Evolutionary conservation across 1,140 invertebrate genomes (phyloP), one percentile per base, ranked within the genome.

Genomic region (Ostrea denselamellosa): DNA sequence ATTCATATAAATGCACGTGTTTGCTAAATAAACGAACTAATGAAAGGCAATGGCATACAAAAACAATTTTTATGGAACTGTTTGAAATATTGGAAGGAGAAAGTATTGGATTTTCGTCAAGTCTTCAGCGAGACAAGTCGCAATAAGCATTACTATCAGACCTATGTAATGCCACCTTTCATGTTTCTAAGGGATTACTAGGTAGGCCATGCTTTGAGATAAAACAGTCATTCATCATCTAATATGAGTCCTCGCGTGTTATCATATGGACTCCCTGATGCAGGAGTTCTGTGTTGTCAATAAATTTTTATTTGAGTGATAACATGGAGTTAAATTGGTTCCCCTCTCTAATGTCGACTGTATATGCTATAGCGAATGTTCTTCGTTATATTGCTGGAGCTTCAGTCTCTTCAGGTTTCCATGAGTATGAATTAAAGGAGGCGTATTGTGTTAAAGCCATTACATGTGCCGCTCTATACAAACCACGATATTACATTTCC

Each of bases 211-310:
- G 25, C 10, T 77, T 34, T 28, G 68, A 77, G 68, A 77, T 77
- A 77, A 77, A 77, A 77, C 68, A 77, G 25, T 77, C 68, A 77
- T 77, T 77, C 68, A 77, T 77, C 28, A 77, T 77, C 68, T 77
- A 77, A 77, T 77, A 25, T 77, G 68, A 28, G 14, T 34, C 8
- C 12, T 25, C 14, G 68, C 68, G 68, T 77, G 68, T 77, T 77
- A 34, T 28, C 25, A 12, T 34, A 22, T 14, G 25, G 10, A 25
- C 25, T 77, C 68, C 28, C 28, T 77, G 68, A 14, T 77, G 25
- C 68, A 77, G 28, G 25, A 77, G 25, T 14, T 77, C 68, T 77
- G 25, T 25, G 28, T 34, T 28, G 68, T 77, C 68, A 77, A 77
- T 77, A 25, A 77, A 77, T 77, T 77, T 77, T 77, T 77, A 77